phyloP scores from a whole-genome alignment of 2,888 invertebrate genomes.

The Formica aserva region DNA sequence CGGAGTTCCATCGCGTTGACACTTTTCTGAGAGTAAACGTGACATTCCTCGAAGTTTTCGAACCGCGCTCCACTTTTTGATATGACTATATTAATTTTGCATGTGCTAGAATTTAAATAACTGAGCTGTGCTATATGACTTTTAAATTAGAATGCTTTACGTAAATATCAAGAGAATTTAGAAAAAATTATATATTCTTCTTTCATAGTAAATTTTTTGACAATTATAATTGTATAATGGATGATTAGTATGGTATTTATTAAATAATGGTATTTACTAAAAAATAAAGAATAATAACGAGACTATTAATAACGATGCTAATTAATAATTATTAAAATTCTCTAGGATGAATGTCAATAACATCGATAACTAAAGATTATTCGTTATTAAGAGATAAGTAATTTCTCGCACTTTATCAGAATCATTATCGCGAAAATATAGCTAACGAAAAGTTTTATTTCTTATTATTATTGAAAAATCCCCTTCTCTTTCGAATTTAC shows the following conservation, averaged over 20 bases:
- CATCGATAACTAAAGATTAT: not conserved
- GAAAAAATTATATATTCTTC: not conserved
- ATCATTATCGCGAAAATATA: not conserved
- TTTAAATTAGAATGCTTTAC: not conserved
- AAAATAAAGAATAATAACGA: not conserved
- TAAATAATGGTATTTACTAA: not conserved
- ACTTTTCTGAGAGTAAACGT: not conserved
- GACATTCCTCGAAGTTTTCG: not conserved
- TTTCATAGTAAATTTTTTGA: not conserved
- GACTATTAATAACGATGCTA: not conserved
- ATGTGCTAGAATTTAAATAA: not conserved
- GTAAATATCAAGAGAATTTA: not conserved
- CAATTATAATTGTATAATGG: not conserved
- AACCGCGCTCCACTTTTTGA: not conserved
- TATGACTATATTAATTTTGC: constrained; percentile 6
- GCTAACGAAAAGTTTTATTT: constrained; percentile 4
- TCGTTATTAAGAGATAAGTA: constrained; percentile 4
- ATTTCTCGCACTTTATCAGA: not conserved
- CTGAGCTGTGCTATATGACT: not conserved
- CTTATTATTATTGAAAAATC: constrained; percentile 32
- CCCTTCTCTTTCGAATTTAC: constrained; percentile 85
- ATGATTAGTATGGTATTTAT: not conserved
- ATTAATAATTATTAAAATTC: not conserved
- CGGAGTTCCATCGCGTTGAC: constrained; percentile 16
- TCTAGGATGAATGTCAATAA: not conserved